Evolutionary conservation across 1,140 invertebrate genomes (phyloP), one percentile per base, ranked within the genome.

Genomic region (Meloidogyne exigua): DNA sequence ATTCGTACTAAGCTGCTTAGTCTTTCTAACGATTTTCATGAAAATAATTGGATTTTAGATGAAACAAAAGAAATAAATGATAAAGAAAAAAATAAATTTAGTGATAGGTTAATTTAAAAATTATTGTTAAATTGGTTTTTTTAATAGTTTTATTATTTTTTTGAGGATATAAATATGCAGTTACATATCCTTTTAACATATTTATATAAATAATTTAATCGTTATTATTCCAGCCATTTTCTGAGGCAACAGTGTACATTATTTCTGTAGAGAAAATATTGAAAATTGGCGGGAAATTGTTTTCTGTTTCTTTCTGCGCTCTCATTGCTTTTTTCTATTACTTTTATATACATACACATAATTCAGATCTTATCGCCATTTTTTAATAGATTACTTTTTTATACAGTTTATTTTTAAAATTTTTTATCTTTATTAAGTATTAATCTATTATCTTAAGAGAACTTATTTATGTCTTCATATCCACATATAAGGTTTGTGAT

Each of bases 1-100:
- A 73, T 73, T 63, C 71, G 71, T 11, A 65, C 64, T 23, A 57
- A 2, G 23, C 32, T 73, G 18, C 71, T 73, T 63, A 23, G 28
- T 13, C 28, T 73, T 39, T 62, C 44, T 23, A 28, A 57, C 18
- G 71, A 73, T 39, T 73, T 73, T 63, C 71, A 73, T 65, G n/a
- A 64, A 62, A 73, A 64, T 65, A 36, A 73, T 64, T 73, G 71
- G 71, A 9, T 65, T 57, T 57, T 57, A 57, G 49, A 57, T n/a
- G 7, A 57, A 57, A n/a, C 18, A 57, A 10, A 39, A 57, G 42
- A 57, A n/a, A n/a, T 57, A n/a, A 21, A 57, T 57, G 13, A 57
- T 57, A 44, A 42, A 42, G 39, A 42, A 42, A 42, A 10, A 42
- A 42, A 44, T 44, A 13, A 44, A 15, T 44, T 44, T 44, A 15